phyloP scores from a whole-genome alignment of 1,140 invertebrate genomes.

The Drosophila watanabei region DNA sequence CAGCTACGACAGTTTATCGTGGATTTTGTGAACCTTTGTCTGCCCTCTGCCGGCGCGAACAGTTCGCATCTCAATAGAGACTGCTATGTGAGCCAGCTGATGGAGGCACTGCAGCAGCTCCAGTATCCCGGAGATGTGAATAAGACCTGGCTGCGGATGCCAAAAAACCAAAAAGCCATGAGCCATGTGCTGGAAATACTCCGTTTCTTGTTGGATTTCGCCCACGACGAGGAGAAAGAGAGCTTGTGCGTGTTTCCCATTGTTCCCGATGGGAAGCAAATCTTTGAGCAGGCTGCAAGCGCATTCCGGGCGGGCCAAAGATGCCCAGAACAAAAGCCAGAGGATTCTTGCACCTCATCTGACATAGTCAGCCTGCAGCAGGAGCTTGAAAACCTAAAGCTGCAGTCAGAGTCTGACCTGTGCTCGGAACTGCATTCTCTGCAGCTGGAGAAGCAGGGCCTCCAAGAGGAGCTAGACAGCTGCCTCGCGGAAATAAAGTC shows the following conservation, averaged over 20 bases:
- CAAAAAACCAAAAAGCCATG: slow-evolving; percentile 18
- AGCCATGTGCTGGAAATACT: slow-evolving; percentile 36
- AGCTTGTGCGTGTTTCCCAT: slow-evolving; percentile 4
- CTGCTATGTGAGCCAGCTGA: slow-evolving; percentile 30
- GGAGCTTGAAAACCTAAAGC: not conserved
- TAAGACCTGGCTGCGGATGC: slow-evolving; percentile 29
- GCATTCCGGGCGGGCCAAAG: not conserved
- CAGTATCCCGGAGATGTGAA: slow-evolving; percentile 38
- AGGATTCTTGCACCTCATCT: not conserved
- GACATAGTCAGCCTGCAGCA: slow-evolving; percentile 5
- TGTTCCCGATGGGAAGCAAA: not conserved
- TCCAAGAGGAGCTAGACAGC: slow-evolving; percentile 5
- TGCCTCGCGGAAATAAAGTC: not conserved
- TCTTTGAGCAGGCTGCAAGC: not conserved
- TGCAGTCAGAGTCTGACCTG: not conserved
- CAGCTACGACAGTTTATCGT: slow-evolving; percentile 33
- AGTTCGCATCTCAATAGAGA: slow-evolving; percentile 14
- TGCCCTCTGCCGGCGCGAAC: slow-evolving; percentile 17
- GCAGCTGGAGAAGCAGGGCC: not conserved
- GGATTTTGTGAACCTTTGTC: slow-evolving; percentile 48
- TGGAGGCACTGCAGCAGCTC: slow-evolving; percentile 34
- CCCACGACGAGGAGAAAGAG: not conserved
- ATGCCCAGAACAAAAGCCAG: too few relatives aligned
- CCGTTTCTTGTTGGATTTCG: slow-evolving; percentile 52
- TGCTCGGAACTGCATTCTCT: not conserved